Conservation (phyloP, 2,888 invertebrate genomes). For the Lordiphosa fenestrarum region DNA sequence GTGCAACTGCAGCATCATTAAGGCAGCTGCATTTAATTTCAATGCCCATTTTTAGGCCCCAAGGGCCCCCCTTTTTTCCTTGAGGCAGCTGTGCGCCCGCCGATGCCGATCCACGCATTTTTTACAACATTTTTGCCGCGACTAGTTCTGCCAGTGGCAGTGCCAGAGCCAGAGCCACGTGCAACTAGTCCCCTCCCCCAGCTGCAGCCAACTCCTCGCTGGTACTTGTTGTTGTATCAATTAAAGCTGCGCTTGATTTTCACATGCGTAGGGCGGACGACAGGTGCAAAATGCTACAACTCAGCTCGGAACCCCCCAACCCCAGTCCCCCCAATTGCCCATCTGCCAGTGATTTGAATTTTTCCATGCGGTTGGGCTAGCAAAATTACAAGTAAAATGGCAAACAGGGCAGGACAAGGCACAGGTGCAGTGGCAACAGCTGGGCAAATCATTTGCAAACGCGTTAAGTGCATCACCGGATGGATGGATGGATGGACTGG, state of each 20-base stretch:
- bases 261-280: constrained; percentile 68
- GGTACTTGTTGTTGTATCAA: constrained; percentile 57
- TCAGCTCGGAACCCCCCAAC: constrained; percentile 38
- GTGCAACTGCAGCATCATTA: constrained; percentile 50
- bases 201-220: constrained; percentile 10
- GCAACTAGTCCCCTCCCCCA: constrained; percentile 20
- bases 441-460: constrained; percentile 68
- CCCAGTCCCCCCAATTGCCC: constrained; percentile 16
- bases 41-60: constrained; percentile 55
- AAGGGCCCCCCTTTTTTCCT: constrained; percentile 58
- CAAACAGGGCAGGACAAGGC: constrained; percentile 20
- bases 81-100: constrained; percentile 48
- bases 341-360: constrained; percentile 61
- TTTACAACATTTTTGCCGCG: constrained; percentile 72
- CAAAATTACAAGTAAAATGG: constrained; percentile 44
- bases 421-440: constrained; percentile 58
- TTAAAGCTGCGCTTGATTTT: constrained; percentile 71
- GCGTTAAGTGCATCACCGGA: constrained; percentile 70
- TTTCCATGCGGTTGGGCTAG: constrained; percentile 57
- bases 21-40: constrained; percentile 73
- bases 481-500: constrained; percentile 44
- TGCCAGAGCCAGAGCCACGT: constrained; percentile 39
- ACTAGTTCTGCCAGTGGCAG: constrained; percentile 24
- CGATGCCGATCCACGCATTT: constrained; percentile 51
- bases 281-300: constrained; percentile 71